A percentile compares a stretch with the other conserved stretches of the same genome.
Evolutionary conservation across 2,113 vertebrate species (phyloP).

Genomic region (Monopterus albus): DNA sequence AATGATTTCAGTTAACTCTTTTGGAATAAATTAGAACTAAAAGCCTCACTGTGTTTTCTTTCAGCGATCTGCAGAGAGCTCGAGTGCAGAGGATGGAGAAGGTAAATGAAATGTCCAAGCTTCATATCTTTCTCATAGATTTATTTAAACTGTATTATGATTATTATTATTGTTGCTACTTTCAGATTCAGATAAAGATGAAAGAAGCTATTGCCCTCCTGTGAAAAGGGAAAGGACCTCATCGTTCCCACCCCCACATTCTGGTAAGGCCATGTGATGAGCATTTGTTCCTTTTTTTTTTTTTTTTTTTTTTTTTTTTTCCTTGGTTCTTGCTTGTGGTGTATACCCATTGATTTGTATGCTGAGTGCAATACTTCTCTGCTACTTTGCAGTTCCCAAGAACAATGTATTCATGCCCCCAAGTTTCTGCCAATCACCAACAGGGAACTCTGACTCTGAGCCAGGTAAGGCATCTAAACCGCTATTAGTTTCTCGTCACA

Average conservation of each 20-base stretch:
- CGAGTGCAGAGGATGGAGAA: constrained; percentile 96
- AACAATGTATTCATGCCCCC: constrained; percentile 98
- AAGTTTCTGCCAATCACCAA: constrained; percentile 92
- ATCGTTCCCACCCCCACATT: constrained; percentile 92
- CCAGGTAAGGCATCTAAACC: constrained; percentile 84
- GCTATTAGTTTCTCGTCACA: constrained; percentile 23
- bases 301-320: constrained; percentile 17
- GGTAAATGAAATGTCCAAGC: constrained; percentile 79
- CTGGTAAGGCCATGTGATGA: constrained; percentile 85
- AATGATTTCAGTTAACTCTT: neutral
- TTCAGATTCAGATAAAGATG: constrained; percentile 94
- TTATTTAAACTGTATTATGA: neutral
- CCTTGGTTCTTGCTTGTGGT: constrained; percentile 43
- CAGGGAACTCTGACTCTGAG: constrained; percentile 94
- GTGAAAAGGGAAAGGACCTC: constrained; percentile 96
- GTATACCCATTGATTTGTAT: constrained; percentile 70
- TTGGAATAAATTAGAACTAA: neutral
- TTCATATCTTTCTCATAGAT: neutral
- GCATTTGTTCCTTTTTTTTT: constrained; percentile 16
- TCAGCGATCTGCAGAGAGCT: constrained; percentile 93
- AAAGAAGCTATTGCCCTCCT: constrained; percentile 93
- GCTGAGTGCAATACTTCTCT: constrained; percentile 59
- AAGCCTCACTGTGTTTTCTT: constrained; percentile 60
- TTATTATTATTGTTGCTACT: constrained; percentile 13
- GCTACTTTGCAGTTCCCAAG: constrained; percentile 88